A percentile compares a stretch with the other conserved stretches of the same genome.
phyloP scores from a whole-genome alignment of 1,140 invertebrate genomes.

The Globodera rostochiensis region DNA sequence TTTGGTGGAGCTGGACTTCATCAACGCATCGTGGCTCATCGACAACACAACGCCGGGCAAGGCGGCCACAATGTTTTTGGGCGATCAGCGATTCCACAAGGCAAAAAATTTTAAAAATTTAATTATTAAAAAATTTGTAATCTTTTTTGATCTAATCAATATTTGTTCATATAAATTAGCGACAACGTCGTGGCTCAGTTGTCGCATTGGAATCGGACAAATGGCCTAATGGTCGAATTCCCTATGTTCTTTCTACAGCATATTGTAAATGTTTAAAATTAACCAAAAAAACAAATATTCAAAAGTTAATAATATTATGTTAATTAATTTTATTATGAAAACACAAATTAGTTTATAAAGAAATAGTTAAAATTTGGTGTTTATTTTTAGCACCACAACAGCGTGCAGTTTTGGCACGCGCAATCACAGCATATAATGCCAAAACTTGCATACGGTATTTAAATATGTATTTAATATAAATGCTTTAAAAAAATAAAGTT shows the following conservation, averaged over 20 bases:
- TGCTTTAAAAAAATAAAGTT: no score
- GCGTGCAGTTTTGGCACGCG: slow-evolving; percentile 57
- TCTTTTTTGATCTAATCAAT: no score
- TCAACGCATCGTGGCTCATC: slow-evolving; percentile 39
- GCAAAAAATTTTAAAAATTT: slow-evolving; percentile 26
- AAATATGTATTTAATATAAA: no score
- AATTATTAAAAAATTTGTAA: no score
- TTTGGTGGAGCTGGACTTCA: slow-evolving; percentile 36
- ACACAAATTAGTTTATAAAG: no score
- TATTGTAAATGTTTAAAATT: slow-evolving; percentile 53
- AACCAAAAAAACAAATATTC: no score
- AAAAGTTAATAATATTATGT: no score
- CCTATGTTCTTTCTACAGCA: slow-evolving; percentile 60
- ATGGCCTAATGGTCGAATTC: slow-evolving; percentile 62
- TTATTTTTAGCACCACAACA: slow-evolving; percentile 50
- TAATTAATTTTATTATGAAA: no score
- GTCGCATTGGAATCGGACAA: slow-evolving; percentile 63
- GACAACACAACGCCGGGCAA: slow-evolving; percentile 27
- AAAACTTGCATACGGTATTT: slow-evolving; percentile 60
- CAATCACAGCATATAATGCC: slow-evolving; percentile 56
- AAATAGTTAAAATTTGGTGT: neutral
- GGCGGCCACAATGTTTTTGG: slow-evolving; percentile 8
- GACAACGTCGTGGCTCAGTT: slow-evolving; percentile 48
- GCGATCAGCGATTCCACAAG: slow-evolving; percentile 47
- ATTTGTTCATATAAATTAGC: slow-evolving; percentile 26